Evolutionary conservation across 2,888 invertebrate species (phyloP).

Genomic region (Aphodius sticticus): DNA sequence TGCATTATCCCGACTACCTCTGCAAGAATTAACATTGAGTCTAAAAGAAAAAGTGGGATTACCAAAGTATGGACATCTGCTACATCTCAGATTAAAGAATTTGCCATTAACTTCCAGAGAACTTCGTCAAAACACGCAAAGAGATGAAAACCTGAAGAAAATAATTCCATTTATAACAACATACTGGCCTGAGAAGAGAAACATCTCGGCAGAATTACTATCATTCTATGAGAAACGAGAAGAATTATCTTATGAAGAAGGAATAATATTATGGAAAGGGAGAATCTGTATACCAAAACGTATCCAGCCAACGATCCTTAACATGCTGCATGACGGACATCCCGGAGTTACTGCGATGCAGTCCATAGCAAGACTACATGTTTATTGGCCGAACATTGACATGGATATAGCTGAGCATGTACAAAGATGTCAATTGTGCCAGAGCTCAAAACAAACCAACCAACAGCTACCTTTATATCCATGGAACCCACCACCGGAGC

Average conservation of each 20-base stretch:
- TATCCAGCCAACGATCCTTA: conserved; percentile 18
- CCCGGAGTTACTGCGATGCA: conserved; percentile 41
- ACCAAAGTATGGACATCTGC: conserved; percentile 24
- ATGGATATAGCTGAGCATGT: conserved; percentile 29
- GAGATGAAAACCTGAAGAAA: conserved; percentile 11
- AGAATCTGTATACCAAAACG: conserved; percentile 24
- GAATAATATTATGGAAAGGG: conserved; percentile 22
- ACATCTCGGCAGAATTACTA: conserved; percentile 13
- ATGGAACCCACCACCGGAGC: conserved; percentile 32
- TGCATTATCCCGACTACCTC: conserved; percentile 10
- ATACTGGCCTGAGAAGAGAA: conserved; percentile 23
- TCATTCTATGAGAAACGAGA: conserved; percentile 27
- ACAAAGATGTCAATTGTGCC: conserved; percentile 36
- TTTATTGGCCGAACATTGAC: conserved; percentile 44
- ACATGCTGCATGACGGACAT: conserved; percentile 40
- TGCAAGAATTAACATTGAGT: neutral
- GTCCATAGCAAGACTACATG: conserved; percentile 39
- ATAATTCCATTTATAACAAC: neutral
- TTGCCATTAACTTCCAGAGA: neutral
- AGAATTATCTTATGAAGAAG: conserved; percentile 28
- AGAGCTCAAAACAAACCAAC: conserved; percentile 34
- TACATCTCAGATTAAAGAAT: conserved; percentile 10
- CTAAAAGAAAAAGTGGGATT: conserved; percentile 18
- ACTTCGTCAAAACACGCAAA: neutral
- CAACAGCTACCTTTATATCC: conserved; percentile 34